These are phyloP conservation scores for Regulus satrapa DNA, from an alignment of 2,113 vertebrate genomes.

Conservation along the genomic window DNA sequence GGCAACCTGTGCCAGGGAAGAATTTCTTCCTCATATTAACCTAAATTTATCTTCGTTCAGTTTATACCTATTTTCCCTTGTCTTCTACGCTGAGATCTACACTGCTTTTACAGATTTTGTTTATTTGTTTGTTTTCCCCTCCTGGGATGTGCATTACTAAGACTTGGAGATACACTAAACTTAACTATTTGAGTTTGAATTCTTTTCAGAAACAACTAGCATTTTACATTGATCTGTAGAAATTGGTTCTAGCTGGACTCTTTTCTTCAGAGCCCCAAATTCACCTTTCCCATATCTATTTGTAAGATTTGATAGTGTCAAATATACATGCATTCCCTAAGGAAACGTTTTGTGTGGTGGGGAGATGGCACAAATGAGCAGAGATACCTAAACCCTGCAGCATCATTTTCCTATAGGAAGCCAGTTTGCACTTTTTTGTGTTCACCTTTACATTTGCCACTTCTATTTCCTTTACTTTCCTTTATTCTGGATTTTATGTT, in stretches of 20 bases:
- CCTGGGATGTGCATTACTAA: neutral
- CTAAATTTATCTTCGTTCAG: neutral
- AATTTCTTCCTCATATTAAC: neutral
- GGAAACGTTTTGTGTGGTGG: neutral
- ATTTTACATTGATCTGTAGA: neutral
- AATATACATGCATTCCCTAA: fast-evolving
- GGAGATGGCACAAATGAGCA: neutral
- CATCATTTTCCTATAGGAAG: neutral
- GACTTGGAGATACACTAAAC: neutral
- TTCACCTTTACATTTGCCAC: neutral
- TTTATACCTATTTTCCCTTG: neutral
- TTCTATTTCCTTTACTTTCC: neutral
- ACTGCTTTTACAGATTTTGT: neutral
- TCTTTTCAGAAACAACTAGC: neutral
- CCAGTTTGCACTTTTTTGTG: neutral
- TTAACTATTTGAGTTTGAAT: neutral
- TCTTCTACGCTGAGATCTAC: neutral
- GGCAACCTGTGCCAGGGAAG: neutral
- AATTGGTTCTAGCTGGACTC: neutral
- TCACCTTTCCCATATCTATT: neutral
- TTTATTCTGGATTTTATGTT: neutral
- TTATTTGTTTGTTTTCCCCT: neutral
- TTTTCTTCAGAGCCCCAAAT: neutral
- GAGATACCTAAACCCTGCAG: neutral
- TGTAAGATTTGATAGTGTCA: neutral